Evolutionary conservation across 2,113 vertebrate genomes (phyloP).

Genomic region (Erythrocebus patas): DNA sequence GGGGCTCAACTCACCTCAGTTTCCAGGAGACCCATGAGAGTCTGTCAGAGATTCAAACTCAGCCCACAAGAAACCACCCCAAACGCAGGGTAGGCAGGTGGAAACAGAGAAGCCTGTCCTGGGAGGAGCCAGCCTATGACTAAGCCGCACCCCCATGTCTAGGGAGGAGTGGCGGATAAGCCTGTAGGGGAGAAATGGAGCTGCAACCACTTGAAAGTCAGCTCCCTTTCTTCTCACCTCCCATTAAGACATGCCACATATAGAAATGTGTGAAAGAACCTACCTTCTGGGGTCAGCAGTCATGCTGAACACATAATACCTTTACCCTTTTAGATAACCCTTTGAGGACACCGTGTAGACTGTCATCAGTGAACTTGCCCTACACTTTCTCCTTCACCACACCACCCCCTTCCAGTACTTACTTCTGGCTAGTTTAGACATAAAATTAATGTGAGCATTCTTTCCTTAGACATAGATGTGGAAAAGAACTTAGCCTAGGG

Average conservation of each 20-base stretch:
- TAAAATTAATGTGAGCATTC: not conserved
- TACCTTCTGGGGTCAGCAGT: not conserved
- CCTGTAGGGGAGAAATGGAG: not conserved
- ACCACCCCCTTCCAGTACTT: not conserved
- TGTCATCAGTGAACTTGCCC: not conserved
- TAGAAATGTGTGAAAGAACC: not conserved
- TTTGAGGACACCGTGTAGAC: not conserved
- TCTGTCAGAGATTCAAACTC: not conserved
- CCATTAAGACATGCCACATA: not conserved
- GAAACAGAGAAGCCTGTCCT: not conserved
- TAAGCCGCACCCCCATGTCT: accelerated
- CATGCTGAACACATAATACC: not conserved
- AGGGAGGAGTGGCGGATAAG: no score
- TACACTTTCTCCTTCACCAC: not conserved
- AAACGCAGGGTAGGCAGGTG: not conserved
- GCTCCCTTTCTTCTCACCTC: not conserved
- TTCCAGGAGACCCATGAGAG: not conserved
- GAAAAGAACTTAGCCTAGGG: not conserved
- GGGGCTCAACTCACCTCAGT: not conserved
- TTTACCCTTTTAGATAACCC: not conserved
- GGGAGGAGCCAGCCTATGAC: not conserved
- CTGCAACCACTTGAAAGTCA: not conserved
- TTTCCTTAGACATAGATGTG: not conserved
- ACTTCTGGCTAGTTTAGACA: not conserved
- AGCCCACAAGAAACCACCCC: not conserved